A percentile compares a stretch with the other conserved stretches of the same genome.
These are phyloP conservation scores for Brachionus paranguensis DNA, from an alignment of 1,140 invertebrate genomes.

Conservation along the genomic window DNA sequence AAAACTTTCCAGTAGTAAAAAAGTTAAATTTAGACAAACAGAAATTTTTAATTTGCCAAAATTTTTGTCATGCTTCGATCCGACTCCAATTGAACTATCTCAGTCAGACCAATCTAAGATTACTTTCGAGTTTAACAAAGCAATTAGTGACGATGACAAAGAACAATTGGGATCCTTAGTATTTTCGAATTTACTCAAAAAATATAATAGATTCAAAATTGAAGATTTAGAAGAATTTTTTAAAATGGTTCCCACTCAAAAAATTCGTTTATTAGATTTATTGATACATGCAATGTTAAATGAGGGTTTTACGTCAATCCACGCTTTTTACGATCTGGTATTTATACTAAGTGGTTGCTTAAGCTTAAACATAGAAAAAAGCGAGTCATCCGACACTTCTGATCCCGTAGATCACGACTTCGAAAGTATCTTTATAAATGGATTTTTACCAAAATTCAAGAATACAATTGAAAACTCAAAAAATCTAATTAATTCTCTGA, in stretches of 20 bases:
- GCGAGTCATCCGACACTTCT: neutral
- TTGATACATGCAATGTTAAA: constrained; percentile 10
- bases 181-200: neutral
- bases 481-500: neutral
- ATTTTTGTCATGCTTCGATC: constrained; percentile 19
- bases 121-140: neutral
- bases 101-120: neutral
- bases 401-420: neutral
- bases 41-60: constrained; percentile 16
- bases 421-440: neutral
- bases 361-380: neutral
- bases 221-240: neutral
- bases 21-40: neutral
- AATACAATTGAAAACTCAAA: neutral
- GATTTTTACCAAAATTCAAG: constrained; percentile 10
- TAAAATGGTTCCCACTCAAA: neutral
- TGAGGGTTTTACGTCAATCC: neutral
- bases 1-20: neutral
- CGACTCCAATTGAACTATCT: neutral
- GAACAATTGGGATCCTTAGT: constrained; percentile 6
- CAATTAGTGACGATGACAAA: neutral
- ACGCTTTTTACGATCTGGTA: neutral
- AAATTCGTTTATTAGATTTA: constrained; percentile 6
- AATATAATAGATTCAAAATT: neutral
- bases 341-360: neutral